phyloP scores from a whole-genome alignment of 2,797 vertebrate species.

The Brachymystax lenok region DNA sequence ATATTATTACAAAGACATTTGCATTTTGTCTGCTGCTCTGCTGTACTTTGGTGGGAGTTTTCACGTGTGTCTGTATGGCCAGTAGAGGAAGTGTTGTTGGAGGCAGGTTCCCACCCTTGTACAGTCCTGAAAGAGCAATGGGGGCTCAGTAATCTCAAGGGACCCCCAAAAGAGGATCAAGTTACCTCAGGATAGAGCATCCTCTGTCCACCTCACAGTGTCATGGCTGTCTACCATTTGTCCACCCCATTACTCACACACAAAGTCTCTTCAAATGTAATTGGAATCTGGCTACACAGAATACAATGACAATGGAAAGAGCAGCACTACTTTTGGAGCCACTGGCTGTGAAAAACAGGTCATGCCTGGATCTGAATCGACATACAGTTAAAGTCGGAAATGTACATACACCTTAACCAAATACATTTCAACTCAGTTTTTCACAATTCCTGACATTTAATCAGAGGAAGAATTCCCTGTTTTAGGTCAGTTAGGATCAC shows the following conservation, averaged over 20 bases:
- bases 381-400: not conserved
- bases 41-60: not conserved
- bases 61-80: not conserved
- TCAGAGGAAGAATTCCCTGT: no score
- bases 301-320: slow-evolving; percentile 41
- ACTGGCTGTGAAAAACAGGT: slow-evolving; percentile 50
- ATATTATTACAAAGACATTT: not conserved
- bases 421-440: no score
- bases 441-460: no score
- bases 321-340: slow-evolving; percentile 28
- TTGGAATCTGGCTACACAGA: slow-evolving; percentile 36
- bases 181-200: slow-evolving; percentile 53
- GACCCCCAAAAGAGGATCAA: slow-evolving; percentile 43
- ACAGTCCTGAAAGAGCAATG: slow-evolving; percentile 28
- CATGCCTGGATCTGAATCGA: slow-evolving; percentile 40
- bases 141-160: slow-evolving; percentile 26
- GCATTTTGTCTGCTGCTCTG: not conserved
- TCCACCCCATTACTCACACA: slow-evolving; percentile 44
- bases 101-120: slow-evolving; percentile 33
- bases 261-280: slow-evolving; percentile 34
- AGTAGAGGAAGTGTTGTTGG: slow-evolving; percentile 32
- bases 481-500: no score
- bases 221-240: slow-evolving; percentile 45
- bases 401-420: no score
- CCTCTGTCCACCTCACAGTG: slow-evolving; percentile 47